These are phyloP conservation scores for Tauraco erythrolophus DNA, from an alignment of 2,113 vertebrate species.

Conservation along the genomic window DNA sequence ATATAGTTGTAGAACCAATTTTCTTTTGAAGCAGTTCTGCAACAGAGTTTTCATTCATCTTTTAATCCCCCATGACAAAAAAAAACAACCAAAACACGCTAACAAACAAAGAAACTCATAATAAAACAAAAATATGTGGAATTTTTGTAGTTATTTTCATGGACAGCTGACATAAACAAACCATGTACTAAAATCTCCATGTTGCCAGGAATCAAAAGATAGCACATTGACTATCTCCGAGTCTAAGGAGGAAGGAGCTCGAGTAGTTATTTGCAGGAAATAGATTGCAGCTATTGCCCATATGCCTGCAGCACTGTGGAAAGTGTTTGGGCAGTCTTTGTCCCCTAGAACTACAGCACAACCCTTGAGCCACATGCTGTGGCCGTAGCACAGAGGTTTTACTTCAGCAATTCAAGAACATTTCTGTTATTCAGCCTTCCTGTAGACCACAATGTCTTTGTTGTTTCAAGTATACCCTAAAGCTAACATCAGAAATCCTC, in stretches of 20 bases:
- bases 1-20: not conserved
- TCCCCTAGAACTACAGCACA: not conserved
- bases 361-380: not conserved
- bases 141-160: not conserved
- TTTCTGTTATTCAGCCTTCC: not conserved
- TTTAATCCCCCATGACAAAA: fast-evolving
- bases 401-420: not conserved
- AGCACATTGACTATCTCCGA: not conserved
- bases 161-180: not conserved
- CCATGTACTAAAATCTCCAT: not conserved
- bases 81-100: fast-evolving
- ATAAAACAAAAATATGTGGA: not conserved
- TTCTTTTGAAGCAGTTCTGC: not conserved
- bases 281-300: not conserved
- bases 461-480: not conserved
- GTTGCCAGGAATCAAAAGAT: not conserved
- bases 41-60: not conserved
- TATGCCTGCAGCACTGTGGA: not conserved
- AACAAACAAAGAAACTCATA: not conserved
- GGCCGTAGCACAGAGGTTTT: not conserved
- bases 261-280: not conserved
- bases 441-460: not conserved
- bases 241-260: not conserved
- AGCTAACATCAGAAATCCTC: not conserved
- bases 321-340: not conserved